These are phyloP conservation scores for Catonia carolina DNA, from an alignment of 2,888 invertebrate genomes.

Conservation along the genomic window DNA sequence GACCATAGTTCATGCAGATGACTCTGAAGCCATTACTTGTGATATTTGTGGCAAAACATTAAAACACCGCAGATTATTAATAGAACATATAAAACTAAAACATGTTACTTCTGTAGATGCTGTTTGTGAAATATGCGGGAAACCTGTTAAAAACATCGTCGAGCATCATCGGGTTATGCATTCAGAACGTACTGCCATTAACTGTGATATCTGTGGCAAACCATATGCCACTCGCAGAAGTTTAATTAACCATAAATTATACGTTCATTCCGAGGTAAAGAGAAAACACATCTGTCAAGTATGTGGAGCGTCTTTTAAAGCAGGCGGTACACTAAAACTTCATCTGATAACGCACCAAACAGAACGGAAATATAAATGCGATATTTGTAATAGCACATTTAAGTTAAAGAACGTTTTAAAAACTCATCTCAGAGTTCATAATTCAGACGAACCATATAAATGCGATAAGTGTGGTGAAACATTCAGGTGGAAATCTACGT, in stretches of 20 bases:
- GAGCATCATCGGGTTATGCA: neutral
- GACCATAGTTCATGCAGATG: neutral
- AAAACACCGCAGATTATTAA: neutral
- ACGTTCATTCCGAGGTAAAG: neutral
- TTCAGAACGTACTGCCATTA: too few species aligned
- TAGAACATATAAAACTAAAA: constrained; percentile 8
- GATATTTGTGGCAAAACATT: constrained; percentile 6
- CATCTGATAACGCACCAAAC: neutral
- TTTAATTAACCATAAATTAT: neutral
- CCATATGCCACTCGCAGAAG: neutral
- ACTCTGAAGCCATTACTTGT: neutral
- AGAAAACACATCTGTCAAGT: constrained; percentile 12
- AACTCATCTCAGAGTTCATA: too few species aligned
- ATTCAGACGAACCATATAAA: too few species aligned
- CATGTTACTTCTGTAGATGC: neutral
- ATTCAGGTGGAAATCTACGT: too few species aligned
- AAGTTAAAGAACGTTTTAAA: too few species aligned
- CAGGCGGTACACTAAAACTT: neutral
- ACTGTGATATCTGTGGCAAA: constrained; percentile 17
- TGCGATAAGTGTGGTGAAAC: too few species aligned
- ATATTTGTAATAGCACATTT: neutral
- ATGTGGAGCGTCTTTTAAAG: constrained; percentile 9
- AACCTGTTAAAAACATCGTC: neutral
- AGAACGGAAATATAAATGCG: neutral
- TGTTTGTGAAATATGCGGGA: constrained; percentile 11